Conservation (phyloP, 2,888 invertebrate genomes). For the Eudemis profundana region DNA sequence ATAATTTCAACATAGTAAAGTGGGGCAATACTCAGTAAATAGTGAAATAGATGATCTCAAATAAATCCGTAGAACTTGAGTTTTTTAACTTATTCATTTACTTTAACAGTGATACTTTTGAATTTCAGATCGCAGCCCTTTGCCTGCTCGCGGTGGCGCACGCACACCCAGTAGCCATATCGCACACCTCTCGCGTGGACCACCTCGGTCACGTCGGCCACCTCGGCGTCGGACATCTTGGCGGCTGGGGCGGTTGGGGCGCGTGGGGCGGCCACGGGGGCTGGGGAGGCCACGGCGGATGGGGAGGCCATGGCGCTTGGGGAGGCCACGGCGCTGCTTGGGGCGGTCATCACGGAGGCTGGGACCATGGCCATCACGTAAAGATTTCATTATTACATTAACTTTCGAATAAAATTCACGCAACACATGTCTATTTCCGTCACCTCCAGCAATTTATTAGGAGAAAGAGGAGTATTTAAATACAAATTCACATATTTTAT, state of each 20-base stretch:
- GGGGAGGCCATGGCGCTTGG: conserved; percentile 13
- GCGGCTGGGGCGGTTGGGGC: background rate
- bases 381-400: background rate
- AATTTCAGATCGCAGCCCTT: conserved; percentile 58
- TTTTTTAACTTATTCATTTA: too few species aligned
- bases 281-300: conserved; percentile 29
- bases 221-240: conserved; percentile 31
- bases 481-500: too few species aligned
- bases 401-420: background rate
- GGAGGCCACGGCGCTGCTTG: conserved; percentile 44
- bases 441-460: too few species aligned
- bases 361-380: conserved; percentile 41
- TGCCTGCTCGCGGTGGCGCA: conserved; percentile 59
- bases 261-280: conserved; percentile 39
- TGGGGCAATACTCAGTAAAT: too few species aligned
- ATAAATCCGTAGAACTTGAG: too few species aligned
- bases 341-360: conserved; percentile 35
- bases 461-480: too few species aligned
- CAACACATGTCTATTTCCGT: too few species aligned
- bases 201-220: conserved; percentile 40
- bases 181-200: conserved; percentile 43
- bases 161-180: conserved; percentile 57
- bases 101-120: background rate
- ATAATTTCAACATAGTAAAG: too few species aligned
- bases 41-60: too few species aligned